These are phyloP conservation scores for Bombus fervidus DNA, from an alignment of 1,140 invertebrate genomes.

Conservation along the genomic window DNA sequence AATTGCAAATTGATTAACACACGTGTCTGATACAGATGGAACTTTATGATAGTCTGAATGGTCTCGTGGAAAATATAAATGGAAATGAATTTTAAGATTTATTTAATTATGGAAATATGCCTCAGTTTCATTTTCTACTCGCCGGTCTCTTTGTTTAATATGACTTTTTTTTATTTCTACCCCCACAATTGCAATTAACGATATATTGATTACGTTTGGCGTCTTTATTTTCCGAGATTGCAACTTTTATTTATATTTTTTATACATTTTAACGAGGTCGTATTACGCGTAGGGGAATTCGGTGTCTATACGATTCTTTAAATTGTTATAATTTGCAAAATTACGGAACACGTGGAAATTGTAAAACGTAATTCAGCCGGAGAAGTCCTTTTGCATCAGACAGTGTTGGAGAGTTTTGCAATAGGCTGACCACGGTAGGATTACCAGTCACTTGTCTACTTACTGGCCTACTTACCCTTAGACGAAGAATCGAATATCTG, in stretches of 20 bases:
- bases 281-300: neutral
- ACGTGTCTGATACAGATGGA: neutral
- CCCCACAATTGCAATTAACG: too few species aligned
- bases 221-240: neutral
- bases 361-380: neutral
- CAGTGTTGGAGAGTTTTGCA: constrained; percentile 44
- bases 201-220: too few species aligned
- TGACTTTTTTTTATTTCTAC: too few species aligned
- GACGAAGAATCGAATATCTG: constrained; percentile 71
- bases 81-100: neutral
- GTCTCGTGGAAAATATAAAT: neutral
- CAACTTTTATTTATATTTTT: neutral
- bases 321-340: neutral
- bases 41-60: too few species aligned
- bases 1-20: neutral
- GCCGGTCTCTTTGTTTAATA: too few species aligned
- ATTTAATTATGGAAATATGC: neutral
- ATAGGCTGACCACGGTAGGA: constrained; percentile 66
- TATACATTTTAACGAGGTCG: too few species aligned
- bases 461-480: constrained; percentile 71
- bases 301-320: too few species aligned
- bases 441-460: constrained; percentile 68
- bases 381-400: constrained; percentile 20
- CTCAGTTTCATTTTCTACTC: neutral
- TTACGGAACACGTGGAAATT: constrained; percentile 6